Percentiles rank a stretch among this genome's conserved stretches.
Conservation (phyloP, 1,140 invertebrate species). For the Listronotus oregonensis region DNA sequence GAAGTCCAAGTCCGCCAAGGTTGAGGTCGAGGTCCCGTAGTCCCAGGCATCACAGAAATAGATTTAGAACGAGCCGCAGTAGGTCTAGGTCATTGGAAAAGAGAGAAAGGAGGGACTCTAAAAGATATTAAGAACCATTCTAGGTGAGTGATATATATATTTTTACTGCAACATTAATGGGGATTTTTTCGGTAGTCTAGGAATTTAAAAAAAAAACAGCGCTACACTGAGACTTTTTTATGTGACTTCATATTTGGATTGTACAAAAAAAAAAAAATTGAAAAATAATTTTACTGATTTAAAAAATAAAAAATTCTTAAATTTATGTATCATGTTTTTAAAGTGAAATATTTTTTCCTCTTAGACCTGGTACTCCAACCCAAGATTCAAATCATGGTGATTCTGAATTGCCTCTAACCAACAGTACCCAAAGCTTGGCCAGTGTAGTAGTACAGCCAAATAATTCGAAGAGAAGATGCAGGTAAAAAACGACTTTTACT, state of each 20-base stretch:
- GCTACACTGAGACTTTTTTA: too few relatives aligned
- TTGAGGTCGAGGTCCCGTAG: slow-evolving; percentile 49
- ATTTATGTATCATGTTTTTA: too few relatives aligned
- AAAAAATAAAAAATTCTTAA: too few relatives aligned
- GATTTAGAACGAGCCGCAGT: slow-evolving; percentile 40
- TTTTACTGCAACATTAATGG: too few relatives aligned
- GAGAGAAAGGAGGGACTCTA: slow-evolving; percentile 37
- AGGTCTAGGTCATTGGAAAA: slow-evolving; percentile 43
- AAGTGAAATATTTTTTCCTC: too few relatives aligned
- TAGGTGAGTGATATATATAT: too few relatives aligned
- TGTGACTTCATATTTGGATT: too few relatives aligned
- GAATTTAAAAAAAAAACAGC: too few relatives aligned
- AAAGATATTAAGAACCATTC: slow-evolving; percentile 14
- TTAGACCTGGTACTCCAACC: slow-evolving; percentile 60
- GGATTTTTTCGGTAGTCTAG: too few relatives aligned
- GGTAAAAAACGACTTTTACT: slow-evolving; percentile 41
- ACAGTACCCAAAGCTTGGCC: slow-evolving; percentile 62
- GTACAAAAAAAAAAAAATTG: too few relatives aligned
- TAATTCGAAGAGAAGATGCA: slow-evolving; percentile 64
- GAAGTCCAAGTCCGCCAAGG: slow-evolving; percentile 49
- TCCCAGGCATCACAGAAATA: slow-evolving; percentile 42
- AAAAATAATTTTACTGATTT: too few relatives aligned
- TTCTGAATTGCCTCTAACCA: slow-evolving; percentile 62
- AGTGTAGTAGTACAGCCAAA: slow-evolving; percentile 57
- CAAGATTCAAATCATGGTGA: slow-evolving; percentile 68